Base-by-base conservation (phyloP, 2,797 vertebrate species). In the Coccyzus lansbergi region DNA sequence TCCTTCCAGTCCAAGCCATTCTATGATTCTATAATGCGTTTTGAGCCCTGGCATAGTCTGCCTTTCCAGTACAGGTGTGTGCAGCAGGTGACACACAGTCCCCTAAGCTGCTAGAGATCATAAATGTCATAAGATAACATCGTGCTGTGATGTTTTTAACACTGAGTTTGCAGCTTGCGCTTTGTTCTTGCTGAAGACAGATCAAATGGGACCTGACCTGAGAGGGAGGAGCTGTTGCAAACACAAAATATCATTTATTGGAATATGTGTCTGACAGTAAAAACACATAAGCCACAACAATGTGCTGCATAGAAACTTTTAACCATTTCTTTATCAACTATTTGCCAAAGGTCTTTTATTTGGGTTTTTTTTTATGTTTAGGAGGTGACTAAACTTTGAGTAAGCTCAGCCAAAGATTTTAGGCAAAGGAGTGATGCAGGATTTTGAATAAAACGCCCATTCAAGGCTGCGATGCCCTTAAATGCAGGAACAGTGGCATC, bases 401-500 rank as follows among this genome's bases (percentile, higher is more conserved):
- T 88, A 79, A 49, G 46, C 75, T 72, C 76, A 94, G 63, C 51
- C 62, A 80, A 76, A 55, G 83, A 31, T 76, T 86, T 83, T 56
- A 53, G 82, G 55, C 52, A 59, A 70, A 83, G 59, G 29, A 70
- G 49, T 6, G 48, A 62, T 46, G 88, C 38, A 52, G 22, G 14
- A 34, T 19, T 52, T n/a, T 52, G 89, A 62, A 58, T 53, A 63
- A 15, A 49, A 16, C 7, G 3, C 36, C 36, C 14, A 9, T 10
- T 12, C 62, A 18, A 83, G 89, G 92, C 69, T 52, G 62, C 7
- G 86, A 3, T n/a, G 63, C 40, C 3, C 18, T 64, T 93, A 96
- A 29, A 46, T 76, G 97, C 96, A 92, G 96, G 71, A 97, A 98
- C 95, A 98, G 94, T 97, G 98, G 96, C 98, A 98, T 96, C 98